Evolutionary conservation across 2,113 vertebrate species (phyloP), one percentile per base, ranked within the genome.

Genomic region (Lophura nycthemera): DNA sequence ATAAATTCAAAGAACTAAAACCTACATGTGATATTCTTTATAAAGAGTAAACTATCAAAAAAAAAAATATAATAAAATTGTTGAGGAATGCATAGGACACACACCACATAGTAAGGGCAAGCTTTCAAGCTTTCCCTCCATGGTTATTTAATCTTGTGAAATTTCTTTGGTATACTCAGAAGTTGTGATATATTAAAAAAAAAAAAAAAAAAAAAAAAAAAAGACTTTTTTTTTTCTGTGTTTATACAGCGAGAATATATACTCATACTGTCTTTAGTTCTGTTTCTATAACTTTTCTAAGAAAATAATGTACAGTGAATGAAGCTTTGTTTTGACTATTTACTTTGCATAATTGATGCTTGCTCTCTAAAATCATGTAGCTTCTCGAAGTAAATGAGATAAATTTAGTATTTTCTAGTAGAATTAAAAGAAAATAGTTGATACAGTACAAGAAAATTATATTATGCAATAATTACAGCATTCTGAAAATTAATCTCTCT

Each of bases 11-110:
- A 13, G 12, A 72, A 50, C 4, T 22, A 89, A 87, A 54, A 29
- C 1, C 6, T 56, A 36, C 3, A 38, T 43, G 16, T 27, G 0
- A 6, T 30, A 2, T 6, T n/a, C 5, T 54, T 86, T 61, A 61
- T 7, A 63, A 88, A 65, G 8, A 61, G 4, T 42, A 70, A 78
- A 50, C 9, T 52, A 42, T 27, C 6, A 32, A 82, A 89, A 36
- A 5, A 5, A 40, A 47, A 5, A n/a, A 56, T 40, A 6, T 36
- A 75, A 75, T 12, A 1, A 48, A 78, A 71, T n/a, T 54, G 6
- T 40, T 61, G 40, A 54, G 60, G 11, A 6, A 15, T 73, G 14
- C 56, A 2, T 45, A 72, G 63, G n/a, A 38, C 2, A 27, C 4
- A 13, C 4, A 45, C 8, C n/a, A 25, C 1, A 8, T 79, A 65